Evolutionary conservation across 2,888 invertebrate species (phyloP).

Genomic region (Heliconius charithonia): DNA sequence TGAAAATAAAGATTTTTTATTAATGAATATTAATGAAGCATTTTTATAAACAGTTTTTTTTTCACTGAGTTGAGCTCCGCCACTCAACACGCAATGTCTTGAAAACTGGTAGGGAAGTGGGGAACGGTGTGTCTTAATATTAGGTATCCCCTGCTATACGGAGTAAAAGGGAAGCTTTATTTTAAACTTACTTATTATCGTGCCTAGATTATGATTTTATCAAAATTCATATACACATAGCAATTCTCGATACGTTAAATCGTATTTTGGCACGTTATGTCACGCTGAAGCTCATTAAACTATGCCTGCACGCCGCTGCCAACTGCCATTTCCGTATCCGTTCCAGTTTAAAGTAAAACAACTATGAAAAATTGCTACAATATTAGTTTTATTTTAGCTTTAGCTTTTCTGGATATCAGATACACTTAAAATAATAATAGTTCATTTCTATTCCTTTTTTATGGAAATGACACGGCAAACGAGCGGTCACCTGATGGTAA

Average conservation of each 20-base stretch:
- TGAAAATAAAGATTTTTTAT: no score
- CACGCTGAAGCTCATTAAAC: constrained; percentile 54
- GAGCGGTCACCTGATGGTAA: no score
- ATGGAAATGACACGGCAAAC: no score
- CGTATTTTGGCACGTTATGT: constrained; percentile 53
- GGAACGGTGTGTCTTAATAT: no score
- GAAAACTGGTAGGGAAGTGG: no score
- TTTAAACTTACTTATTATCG: no score
- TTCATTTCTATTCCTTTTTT: background rate
- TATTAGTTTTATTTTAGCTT: background rate
- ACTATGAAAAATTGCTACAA: constrained; percentile 7
- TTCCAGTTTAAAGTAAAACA: constrained; percentile 58
- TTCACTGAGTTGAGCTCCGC: no score
- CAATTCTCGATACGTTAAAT: constrained; percentile 41
- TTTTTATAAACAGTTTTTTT: no score
- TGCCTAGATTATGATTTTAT: background rate
- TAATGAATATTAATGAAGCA: no score
- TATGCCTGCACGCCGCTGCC: constrained; percentile 51
- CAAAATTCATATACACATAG: background rate
- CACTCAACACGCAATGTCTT: no score
- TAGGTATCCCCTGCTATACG: no score
- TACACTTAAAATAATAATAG: background rate
- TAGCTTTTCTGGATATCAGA: background rate
- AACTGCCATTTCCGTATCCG: constrained; percentile 59
- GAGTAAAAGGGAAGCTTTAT: no score